Evolutionary conservation across 2,888 invertebrate species (phyloP), one percentile per base, ranked within the genome.

Genomic region (Lordiphosa fenestrarum): DNA sequence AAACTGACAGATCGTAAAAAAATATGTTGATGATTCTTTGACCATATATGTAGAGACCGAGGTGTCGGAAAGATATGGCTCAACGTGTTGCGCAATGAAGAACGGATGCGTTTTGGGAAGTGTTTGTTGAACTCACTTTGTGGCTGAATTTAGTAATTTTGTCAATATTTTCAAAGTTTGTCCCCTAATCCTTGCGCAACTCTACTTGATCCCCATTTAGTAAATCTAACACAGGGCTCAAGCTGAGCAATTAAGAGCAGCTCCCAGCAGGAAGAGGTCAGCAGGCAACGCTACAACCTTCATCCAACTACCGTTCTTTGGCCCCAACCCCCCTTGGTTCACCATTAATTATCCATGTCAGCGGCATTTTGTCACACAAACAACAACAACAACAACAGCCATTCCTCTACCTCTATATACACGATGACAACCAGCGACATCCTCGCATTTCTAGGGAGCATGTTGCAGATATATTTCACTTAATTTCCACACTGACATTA

Each of bases 331-430:
- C 56, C 42, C 62, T 54, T 55, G 64, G 59, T 61, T 74, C 60
- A 61, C 75, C 73, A 84, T 80, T 80, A 84, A 84, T 80, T 80
- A 80, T 84, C 81, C 77, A 84, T 84, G 81, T 81, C 81, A 81
- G 77, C 81, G 84, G 67, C 81, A 80, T 80, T 84, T 83, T 78
- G 78, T 83, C 84, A 80, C 73, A 67, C 58, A 50, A 55, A 69
- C 40, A 65, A 53, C 41, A 15, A 15, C 41, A 15, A 15, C 15
- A 42, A 42, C 49, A 37, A 41, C 19, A 38, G 41, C 48, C 48
- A 50, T 30, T 30, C 30, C 30, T 30, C 30, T 30, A 30, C 30
- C 30, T 30, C 30, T 9, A 30, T 30, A 30, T 4, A 30, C 10
- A 51, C 55, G 54, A 66, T 41, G 58, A 53, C 71, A 51, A 54